Conservation (phyloP, 2,113 vertebrate genomes). For the Phoenicopterus ruber region DNA sequence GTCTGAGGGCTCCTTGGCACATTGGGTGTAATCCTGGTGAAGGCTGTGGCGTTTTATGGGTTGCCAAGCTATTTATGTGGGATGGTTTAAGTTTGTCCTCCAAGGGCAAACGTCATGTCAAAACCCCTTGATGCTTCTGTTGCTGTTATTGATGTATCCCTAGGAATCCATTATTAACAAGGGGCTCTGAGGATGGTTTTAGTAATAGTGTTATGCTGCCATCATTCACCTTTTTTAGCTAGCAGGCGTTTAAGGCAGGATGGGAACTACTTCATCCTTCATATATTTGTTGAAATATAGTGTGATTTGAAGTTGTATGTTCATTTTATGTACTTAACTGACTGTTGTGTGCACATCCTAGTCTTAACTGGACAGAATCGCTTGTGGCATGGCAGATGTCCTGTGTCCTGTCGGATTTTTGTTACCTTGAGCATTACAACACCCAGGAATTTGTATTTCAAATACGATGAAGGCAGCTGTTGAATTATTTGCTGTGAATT, state of each 20-base stretch:
- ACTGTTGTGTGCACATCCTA: not conserved
- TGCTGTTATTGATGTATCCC: constrained; percentile 9
- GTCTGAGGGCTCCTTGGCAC: not conserved
- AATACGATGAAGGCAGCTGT: accelerated
- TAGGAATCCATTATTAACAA: not conserved
- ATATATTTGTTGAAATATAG: not conserved
- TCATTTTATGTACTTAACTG: not conserved
- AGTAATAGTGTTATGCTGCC: not conserved
- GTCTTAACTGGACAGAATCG: not conserved
- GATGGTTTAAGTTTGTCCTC: not conserved
- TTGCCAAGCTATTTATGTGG: not conserved
- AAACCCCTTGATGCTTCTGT: not conserved
- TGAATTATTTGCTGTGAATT: not conserved
- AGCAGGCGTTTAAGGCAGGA: not conserved
- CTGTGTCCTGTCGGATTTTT: accelerated
- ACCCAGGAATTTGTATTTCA: not conserved
- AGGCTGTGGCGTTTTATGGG: not conserved
- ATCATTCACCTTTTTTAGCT: constrained; percentile 32
- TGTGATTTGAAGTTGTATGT: not conserved
- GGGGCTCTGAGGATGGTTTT: constrained; percentile 14
- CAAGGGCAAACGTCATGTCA: not conserved
- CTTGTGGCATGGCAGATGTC: not conserved
- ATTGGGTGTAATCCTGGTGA: not conserved
- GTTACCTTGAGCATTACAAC: not conserved
- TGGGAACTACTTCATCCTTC: constrained; percentile 20